Evolutionary conservation across 2,797 vertebrate species (phyloP).

Genomic region (Falco rusticolus): DNA sequence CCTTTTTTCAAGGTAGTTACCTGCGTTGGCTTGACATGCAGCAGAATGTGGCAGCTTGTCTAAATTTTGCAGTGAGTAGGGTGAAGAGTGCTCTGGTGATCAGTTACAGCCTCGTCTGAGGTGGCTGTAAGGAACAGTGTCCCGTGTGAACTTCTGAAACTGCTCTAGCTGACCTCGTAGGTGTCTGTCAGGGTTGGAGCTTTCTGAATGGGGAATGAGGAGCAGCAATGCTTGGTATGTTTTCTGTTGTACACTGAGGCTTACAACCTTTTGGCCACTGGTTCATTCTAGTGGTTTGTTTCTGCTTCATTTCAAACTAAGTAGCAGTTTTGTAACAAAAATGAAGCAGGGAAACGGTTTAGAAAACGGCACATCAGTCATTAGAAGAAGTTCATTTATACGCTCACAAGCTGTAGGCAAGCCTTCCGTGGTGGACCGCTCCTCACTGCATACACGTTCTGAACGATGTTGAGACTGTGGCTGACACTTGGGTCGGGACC

Average conservation of each 20-base stretch:
- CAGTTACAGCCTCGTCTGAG: not conserved
- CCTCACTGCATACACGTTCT: not conserved
- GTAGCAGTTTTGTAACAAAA: not conserved
- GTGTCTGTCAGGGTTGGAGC: not conserved
- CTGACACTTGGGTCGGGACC: not conserved
- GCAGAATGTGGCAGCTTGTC: not conserved
- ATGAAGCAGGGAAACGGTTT: not conserved
- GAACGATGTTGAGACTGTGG: not conserved
- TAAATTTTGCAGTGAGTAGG: not conserved
- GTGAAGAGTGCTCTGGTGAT: not conserved
- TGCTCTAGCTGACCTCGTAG: not conserved
- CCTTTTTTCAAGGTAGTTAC: not conserved
- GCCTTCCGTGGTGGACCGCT: not conserved
- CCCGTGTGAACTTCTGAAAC: not conserved
- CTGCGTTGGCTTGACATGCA: not conserved
- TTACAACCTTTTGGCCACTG: not conserved
- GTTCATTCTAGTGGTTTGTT: not conserved
- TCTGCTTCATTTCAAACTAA: not conserved
- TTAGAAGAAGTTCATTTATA: not conserved
- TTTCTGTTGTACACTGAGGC: accelerated
- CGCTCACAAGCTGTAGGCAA: not conserved
- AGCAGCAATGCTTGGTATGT: not conserved
- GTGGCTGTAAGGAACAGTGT: not conserved
- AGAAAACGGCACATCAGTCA: not conserved
- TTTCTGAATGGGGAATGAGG: not conserved